Evolutionary conservation across 2,797 vertebrate genomes (phyloP).

Genomic region (Catostomus latipinnis): DNA sequence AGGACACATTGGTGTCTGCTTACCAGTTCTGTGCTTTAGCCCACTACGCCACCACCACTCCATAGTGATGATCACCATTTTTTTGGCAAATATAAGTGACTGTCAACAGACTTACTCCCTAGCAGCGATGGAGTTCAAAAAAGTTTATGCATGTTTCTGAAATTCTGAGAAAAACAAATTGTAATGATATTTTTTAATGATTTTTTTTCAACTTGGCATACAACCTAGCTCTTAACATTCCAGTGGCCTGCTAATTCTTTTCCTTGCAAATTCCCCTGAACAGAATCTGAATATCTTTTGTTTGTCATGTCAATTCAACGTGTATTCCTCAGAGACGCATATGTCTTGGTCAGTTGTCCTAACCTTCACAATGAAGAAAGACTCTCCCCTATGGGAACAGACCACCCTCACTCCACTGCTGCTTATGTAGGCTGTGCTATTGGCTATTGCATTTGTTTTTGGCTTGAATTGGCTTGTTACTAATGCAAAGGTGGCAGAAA

Average conservation of each 20-base stretch:
- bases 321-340: background rate
- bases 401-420: conserved; percentile 10
- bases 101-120: too few species aligned
- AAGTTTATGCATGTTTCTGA: background rate
- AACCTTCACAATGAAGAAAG: background rate
- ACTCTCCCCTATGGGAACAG: background rate
- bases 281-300: background rate
- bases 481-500: background rate
- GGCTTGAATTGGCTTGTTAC: background rate
- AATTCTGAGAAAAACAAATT: background rate
- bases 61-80: too few species aligned
- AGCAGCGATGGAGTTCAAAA: background rate
- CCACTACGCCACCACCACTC: too few species aligned
- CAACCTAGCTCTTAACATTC: conserved; percentile 17
- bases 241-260: conserved; percentile 10
- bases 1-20: too few species aligned
- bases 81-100: too few species aligned
- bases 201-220: conserved; percentile 2
- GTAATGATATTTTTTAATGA: background rate
- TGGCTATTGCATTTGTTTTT: conserved; percentile 22
- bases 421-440: background rate
- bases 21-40: too few species aligned
- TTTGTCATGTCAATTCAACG: background rate
- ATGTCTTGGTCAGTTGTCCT: background rate
- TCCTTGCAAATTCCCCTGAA: conserved; percentile 13